A percentile compares a stretch with the other conserved stretches of the same genome.
Conservation (phyloP, 2,888 invertebrate species). For the Lycophotia porphyrea region DNA sequence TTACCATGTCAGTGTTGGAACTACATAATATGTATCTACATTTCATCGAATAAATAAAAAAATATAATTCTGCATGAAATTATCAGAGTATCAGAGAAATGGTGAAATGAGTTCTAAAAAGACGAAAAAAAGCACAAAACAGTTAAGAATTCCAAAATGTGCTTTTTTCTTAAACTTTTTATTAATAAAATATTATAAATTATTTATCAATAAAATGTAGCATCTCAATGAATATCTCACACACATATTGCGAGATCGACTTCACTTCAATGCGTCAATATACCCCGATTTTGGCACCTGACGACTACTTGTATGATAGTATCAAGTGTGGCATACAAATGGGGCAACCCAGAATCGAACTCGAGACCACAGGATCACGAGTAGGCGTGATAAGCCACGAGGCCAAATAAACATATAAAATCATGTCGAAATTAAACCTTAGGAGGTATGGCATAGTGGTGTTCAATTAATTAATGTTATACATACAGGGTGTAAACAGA, state of each 20-base stretch:
- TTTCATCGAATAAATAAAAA: no score
- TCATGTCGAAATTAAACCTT: conserved; percentile 29
- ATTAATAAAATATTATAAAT: no score
- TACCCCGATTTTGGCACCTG: conserved; percentile 86
- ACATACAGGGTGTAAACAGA: no score
- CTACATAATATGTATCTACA: no score
- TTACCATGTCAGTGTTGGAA: no score
- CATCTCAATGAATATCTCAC: conserved; percentile 81
- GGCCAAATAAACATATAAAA: conserved; percentile 54
- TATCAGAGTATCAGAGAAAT: no score
- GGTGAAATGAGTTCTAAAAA: no score
- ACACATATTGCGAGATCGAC: conserved; percentile 74
- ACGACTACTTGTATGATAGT: conserved; percentile 83
- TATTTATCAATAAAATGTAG: conserved; percentile 71
- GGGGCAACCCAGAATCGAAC: conserved; percentile 84
- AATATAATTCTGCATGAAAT: no score
- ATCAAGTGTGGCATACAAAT: conserved; percentile 88
- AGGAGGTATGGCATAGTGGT: background rate
- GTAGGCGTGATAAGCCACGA: conserved; percentile 47
- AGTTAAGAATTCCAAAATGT: no score
- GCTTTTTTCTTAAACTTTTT: no score
- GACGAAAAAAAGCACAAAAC: no score
- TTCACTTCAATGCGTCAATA: conserved; percentile 81
- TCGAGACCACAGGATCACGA: conserved; percentile 53
- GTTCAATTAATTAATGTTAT: background rate